Conservation (phyloP, 2,797 vertebrate genomes). For the Myioborus miniatus region DNA sequence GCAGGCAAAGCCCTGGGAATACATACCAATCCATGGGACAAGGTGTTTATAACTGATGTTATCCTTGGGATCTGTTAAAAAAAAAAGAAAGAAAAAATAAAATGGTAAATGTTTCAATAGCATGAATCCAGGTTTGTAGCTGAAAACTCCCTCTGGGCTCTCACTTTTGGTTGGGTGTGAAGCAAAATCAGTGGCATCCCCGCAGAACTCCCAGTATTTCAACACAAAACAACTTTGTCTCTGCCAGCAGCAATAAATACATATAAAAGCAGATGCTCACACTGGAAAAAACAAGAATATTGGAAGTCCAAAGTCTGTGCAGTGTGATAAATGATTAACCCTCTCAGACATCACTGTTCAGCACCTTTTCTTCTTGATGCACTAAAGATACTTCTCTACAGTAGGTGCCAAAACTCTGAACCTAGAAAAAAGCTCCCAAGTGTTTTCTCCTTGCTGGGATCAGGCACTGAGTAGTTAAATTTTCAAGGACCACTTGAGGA, state of each 20-base stretch:
- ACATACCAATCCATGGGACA: conserved; percentile 70
- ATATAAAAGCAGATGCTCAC: not conserved
- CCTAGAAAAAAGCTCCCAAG: not conserved
- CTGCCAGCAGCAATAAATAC: not conserved
- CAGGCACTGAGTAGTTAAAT: not conserved
- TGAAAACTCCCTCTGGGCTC: not conserved
- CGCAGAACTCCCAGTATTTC: not conserved
- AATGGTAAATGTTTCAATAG: not conserved
- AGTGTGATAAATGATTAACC: conserved; percentile 10
- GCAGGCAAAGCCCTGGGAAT: not conserved
- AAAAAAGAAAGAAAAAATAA: not conserved
- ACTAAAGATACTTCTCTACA: not conserved
- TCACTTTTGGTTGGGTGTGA: not conserved
- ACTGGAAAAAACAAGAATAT: not conserved
- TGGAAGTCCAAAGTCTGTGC: not conserved
- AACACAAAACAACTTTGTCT: not conserved
- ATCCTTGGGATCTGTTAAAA: conserved; percentile 65
- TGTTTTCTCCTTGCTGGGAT: not conserved
- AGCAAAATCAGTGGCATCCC: not conserved
- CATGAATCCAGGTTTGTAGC: not conserved
- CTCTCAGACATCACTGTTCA: not conserved
- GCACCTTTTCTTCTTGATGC: not conserved
- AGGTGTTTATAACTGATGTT: conserved; percentile 48
- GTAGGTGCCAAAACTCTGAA: not conserved
- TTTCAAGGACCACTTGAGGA: not conserved